Base-by-base conservation (phyloP, 2,113 vertebrate genomes). In the Rutilus rutilus region DNA sequence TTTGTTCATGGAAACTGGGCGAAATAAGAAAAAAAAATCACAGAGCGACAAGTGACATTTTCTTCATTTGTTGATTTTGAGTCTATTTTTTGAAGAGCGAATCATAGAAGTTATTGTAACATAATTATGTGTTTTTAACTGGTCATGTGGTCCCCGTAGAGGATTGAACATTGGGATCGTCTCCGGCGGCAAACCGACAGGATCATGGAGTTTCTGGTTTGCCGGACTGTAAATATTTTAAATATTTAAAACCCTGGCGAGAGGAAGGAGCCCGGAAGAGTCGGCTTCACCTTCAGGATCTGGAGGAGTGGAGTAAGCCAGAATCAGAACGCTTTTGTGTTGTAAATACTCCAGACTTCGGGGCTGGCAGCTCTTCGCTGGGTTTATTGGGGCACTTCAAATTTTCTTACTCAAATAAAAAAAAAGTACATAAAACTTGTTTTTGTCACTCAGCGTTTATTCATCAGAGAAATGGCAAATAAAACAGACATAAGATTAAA, bases 161-260 rank as follows among this genome's bases (percentile, higher is more conserved):
- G 65, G 67, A 71, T 39, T 1, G 64, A 67, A 57, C 54, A 57
- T 36, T 33, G 64, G 30, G 85, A 59, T 93, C 84, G 27, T 52
- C 14, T 52, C 50, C 50, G 50, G 5, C 88, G 45, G 85, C 90
- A 89, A 86, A 85, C 88, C 89, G 89, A 78, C 90, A 83, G 87
- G 85, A 91, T 92, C 94, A 92, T 94, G 92, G 92, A 93, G 95
- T 95, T 95, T 94, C 96, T 96, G 96, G 94, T 91, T 93, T 94
- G 95, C 93, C 93, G 95, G 95, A 97, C 96, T 96, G 95, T 96
- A 97, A 95, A 98, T 97, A 97, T 97, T 95, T 98, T 96, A 97
- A 96, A 97, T 97, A 98, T 97, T 98, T 97, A 97, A 57, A 94
- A 92, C 89, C 88, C 86, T 86, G 90, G 88, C 85, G 86, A 87